A percentile compares a stretch with the other conserved stretches of the same genome.
phyloP scores from a whole-genome alignment of 92 coral and sea anemone species.

The Zoanthus gigantus region DNA sequence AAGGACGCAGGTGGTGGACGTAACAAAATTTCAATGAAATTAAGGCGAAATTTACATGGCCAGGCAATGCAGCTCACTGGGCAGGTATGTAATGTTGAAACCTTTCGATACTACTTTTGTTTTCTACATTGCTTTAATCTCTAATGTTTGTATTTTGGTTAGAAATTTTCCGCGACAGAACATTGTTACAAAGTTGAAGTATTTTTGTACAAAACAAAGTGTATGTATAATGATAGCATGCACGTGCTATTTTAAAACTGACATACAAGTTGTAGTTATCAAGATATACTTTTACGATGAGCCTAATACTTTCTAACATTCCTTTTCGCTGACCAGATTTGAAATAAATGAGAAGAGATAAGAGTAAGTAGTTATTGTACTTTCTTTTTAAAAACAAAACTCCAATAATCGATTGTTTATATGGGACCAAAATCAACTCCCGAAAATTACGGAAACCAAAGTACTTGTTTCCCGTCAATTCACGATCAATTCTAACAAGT shows the following conservation, averaged over 20 bases:
- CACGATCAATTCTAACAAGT: not conserved
- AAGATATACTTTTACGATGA: not conserved
- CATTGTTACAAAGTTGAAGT: constrained; percentile 5
- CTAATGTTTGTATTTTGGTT: not conserved
- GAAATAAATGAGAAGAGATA: constrained; percentile 4
- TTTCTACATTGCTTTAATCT: not conserved
- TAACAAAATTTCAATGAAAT: not conserved
- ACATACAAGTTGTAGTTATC: not conserved
- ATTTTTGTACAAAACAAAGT: not conserved
- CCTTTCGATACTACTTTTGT: not conserved
- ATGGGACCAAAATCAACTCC: not conserved
- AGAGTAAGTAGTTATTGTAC: not conserved
- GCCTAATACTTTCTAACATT: constrained; percentile 15
- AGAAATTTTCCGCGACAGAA: not conserved
- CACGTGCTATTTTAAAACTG: not conserved
- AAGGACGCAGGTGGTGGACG: not conserved
- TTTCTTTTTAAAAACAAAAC: not conserved
- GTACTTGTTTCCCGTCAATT: not conserved
- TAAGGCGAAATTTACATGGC: not conserved
- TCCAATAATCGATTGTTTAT: not conserved
- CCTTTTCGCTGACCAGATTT: not conserved
- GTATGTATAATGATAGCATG: constrained; percentile 2
- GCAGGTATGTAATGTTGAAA: not conserved
- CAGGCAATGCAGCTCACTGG: not conserved
- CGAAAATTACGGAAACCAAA: not conserved